Conservation (phyloP, 2,797 vertebrate species). For the Otolemur crassicaudatus region DNA sequence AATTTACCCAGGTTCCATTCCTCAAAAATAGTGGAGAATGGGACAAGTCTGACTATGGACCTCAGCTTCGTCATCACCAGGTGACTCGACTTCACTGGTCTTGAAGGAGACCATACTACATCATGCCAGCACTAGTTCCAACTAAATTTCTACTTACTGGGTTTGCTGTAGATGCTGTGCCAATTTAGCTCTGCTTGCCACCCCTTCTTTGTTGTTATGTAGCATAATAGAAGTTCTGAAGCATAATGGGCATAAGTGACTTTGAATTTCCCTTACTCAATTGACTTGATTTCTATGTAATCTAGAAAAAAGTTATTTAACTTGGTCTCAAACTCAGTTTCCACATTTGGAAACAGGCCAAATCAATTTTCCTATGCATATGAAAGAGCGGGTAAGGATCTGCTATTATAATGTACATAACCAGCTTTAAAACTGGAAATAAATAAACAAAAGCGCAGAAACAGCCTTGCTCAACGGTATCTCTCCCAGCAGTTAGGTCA, state of each 20-base stretch:
- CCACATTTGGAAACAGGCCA: neutral
- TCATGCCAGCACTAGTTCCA: fast-evolving
- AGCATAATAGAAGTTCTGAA: neutral
- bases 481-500: neutral
- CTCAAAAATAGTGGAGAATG: neutral
- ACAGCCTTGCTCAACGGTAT: neutral
- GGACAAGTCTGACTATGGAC: neutral
- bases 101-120: fast-evolving
- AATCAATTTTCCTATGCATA: neutral
- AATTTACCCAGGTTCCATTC: neutral
- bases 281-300: neutral
- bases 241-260: neutral
- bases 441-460: neutral
- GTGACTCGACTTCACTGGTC: neutral
- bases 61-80: neutral
- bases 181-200: neutral
- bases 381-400: neutral
- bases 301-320: neutral
- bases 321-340: neutral
- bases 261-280: neutral
- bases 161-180: neutral
- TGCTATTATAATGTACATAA: neutral
- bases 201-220: neutral
- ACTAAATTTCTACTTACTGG: neutral
- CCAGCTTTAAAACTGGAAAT: neutral